Evolutionary conservation across 1,140 invertebrate species (phyloP), one percentile per base, ranked within the genome.

Genomic region (Xylocopa sonorina): DNA sequence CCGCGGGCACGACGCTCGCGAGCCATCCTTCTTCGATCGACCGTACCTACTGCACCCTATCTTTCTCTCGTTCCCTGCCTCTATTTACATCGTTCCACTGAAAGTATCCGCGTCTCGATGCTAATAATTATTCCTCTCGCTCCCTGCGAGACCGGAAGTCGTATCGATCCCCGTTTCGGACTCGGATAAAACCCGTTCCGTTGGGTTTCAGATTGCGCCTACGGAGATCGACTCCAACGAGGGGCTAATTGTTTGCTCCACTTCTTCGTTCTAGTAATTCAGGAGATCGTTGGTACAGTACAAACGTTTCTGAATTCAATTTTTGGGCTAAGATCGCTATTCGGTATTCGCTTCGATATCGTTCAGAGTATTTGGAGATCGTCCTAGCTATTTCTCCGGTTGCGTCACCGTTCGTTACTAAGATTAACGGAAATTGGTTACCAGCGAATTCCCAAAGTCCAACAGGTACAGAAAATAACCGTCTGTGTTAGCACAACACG

Each of bases 11-110:
- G 46, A 34, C 50, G 69, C 29, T 27, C 71, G n/a, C 29, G 41
- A 51, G 21, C 73, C 50, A 53, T 76, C 73, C 46, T 76, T 55
- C 62, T 55, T 75, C 38, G 34, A 66, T 67, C 73, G 62, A 50
- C 27, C 32, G 43, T 34, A 7, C 66, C 3, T 18, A 72, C 69
- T 27, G 32, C 4, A 38, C 21, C 21, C 55, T 32, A 12, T 41
- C 29, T 51, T 43, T n/a, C 34, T 34, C 46, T 1, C 64, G 27
- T 50, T 68, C 48, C 18, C 27, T 53, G 43, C 38, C 48, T 74
- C 41, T 74, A 32, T 75, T 66, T 64, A 38, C 60, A 75, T 58
- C 43, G 60, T 48, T 55, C 27, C 43, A 18, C 68, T 60, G 72
- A 64, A 38, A 38, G 48, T 29, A 24, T 21, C 18, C 34, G 24